Evolutionary conservation across 2,888 invertebrate species (phyloP), one percentile per base, ranked within the genome.

Genomic region (Luperina nickerlii): DNA sequence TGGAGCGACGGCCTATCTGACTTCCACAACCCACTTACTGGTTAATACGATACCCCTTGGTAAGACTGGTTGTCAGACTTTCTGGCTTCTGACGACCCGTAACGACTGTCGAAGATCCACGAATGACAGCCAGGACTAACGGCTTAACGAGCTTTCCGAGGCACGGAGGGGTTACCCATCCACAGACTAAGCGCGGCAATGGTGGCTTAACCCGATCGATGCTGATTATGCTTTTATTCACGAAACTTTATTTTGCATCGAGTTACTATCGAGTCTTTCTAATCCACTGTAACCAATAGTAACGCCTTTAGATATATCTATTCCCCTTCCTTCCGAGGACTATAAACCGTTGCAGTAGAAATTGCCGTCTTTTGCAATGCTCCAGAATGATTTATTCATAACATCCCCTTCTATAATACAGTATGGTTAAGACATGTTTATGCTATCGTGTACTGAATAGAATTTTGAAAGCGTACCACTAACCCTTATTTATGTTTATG

Each of bases 351-450:
- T 92, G 93, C 92, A 92, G 88, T 87, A 89, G 91, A 89, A 92
- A 93, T 91, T 92, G 92, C 92, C 89, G 92, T 91, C 91, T 93
- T 92, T 92, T 91, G 92, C 92, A 92, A 91, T 90, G 89, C 91
- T 89, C 81, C 67, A 75, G 63, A 76, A 93, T 94, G 93, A 94
- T 93, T 94, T 94, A 94, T 94, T 94, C 92, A 92, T 92, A 91
- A 83, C 89, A 90, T 90, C 90, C 87, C 78, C 84, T 89, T 87
- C 89, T 90, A 91, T 91, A 90, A 90, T 79, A 86, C 82, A 70
- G 85, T 84, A 87, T 79, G 85, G 88, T 85, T 87, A 84, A 88
- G 86, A 87, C 85, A 89, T 88, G 81, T 90, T 91, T 90, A 90
- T 88, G 79, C 76, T 81, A 79, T 87, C 86, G 77, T 85, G 77